Evolutionary conservation across 2,797 vertebrate genomes (phyloP).

Genomic region (Diceros bicornis): DNA sequence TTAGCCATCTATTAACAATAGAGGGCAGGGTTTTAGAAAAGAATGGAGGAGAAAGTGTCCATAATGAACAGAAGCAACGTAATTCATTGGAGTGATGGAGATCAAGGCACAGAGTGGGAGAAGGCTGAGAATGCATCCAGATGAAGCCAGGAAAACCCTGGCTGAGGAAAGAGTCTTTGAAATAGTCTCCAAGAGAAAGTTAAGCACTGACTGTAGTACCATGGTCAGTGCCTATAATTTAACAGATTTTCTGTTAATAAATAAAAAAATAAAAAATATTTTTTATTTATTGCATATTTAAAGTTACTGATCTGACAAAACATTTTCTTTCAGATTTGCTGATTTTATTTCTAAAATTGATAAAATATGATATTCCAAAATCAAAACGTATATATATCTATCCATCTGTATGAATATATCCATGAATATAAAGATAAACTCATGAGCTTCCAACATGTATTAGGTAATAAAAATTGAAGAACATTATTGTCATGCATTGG

Average conservation of each 20-base stretch:
- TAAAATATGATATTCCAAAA: not conserved
- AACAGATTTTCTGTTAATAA: not conserved
- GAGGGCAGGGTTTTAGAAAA: not conserved
- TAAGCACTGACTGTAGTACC: not conserved
- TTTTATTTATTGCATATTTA: not conserved
- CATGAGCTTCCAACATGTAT: not conserved
- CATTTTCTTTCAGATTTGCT: not conserved
- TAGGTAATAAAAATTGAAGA: not conserved
- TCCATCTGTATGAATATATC: not conserved
- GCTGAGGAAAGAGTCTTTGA: rapidly evolving
- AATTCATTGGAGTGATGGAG: rapidly evolving
- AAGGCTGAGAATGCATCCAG: rapidly evolving
- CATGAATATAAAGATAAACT: not conserved
- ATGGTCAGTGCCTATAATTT: not conserved
- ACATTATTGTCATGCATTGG: not conserved
- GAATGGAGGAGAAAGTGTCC: not conserved
- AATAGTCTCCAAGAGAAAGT: not conserved
- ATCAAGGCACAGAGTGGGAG: rapidly evolving
- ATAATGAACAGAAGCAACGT: not conserved
- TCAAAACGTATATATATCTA: not conserved
- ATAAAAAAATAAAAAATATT: too few species aligned
- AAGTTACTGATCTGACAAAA: not conserved
- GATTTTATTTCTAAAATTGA: not conserved
- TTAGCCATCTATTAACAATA: too few species aligned
- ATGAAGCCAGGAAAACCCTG: not conserved